Evolutionary conservation across 1,140 invertebrate species (phyloP), one percentile per base, ranked within the genome.

Genomic region (Zaprionus africanus): DNA sequence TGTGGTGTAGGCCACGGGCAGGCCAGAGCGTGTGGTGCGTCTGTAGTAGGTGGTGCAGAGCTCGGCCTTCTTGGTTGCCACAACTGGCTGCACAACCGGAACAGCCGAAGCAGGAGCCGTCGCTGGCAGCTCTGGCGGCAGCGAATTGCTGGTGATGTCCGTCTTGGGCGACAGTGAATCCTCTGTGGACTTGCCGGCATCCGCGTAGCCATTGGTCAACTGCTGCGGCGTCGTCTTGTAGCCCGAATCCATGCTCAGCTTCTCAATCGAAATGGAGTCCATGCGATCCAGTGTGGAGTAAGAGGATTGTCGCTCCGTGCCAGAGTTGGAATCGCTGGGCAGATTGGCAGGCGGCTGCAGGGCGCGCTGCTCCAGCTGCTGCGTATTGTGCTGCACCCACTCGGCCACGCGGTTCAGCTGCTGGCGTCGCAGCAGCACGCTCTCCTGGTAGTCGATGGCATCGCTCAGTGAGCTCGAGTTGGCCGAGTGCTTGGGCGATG

Each of bases 351-450:
- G 85, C 51, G 66, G 81, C 24, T 90, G 90, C 22, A 90, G 78
- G 17, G 81, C 78, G 15, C 90, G 54, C 17, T 86, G 88, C 73
- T 92, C 84, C 71, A 91, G 11, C 31, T 91, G 88, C 54, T 92
- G 90, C 1, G 92, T 90, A 75, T 94, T 95, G 73, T 94, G 94
- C 80, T 95, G 94, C 22, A 95, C 95, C 95, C 95, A 96, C 68
- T 96, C 95, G 2, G 95, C 95, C 9, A 96, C 95, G 67, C 95
- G 93, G 19, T 95, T 94, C 49, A 96, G 85, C 60, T 96, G 95
- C 54, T 95, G 94, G 15, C 94, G 94, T 67, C 94, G 93, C 26
- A 95, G 62, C 17, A 93, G 56, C 0, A 91, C 88, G 34, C 81
- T 93, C 76, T 93, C 92, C 70, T 93, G 91, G 43, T 91, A 84